Evolutionary conservation across 1,140 invertebrate species (phyloP).

Genomic region (Drosophila elegans): DNA sequence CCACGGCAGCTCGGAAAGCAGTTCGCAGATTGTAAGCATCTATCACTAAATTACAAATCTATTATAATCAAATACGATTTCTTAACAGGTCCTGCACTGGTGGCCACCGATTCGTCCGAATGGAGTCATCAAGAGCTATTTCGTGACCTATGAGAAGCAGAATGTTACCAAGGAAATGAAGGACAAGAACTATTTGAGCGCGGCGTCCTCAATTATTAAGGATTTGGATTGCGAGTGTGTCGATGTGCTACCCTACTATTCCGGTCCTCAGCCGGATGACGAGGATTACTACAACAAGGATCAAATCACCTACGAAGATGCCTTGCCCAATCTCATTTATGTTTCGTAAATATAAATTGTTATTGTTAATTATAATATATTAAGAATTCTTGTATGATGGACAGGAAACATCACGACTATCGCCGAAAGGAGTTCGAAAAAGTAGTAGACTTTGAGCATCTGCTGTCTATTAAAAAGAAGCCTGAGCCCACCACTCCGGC

Average conservation of each 20-base stretch:
- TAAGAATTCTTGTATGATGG: background rate
- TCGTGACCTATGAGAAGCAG: conserved; percentile 44
- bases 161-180: conserved; percentile 41
- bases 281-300: conserved; percentile 71
- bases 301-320: conserved; percentile 64
- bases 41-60: background rate
- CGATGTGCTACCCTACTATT: conserved; percentile 49
- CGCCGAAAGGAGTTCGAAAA: conserved; percentile 38
- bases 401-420: conserved; percentile 18
- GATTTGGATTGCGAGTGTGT: conserved; percentile 49
- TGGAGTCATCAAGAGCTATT: conserved; percentile 62
- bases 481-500: background rate
- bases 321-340: conserved; percentile 68
- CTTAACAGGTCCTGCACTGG: conserved; percentile 62
- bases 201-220: background rate
- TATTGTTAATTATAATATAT: background rate
- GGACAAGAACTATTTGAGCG: conserved; percentile 41
- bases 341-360: conserved; percentile 50
- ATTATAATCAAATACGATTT: background rate
- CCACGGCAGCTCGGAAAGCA: conserved; percentile 43
- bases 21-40: conserved; percentile 58
- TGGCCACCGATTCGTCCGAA: conserved; percentile 76
- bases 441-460: conserved; percentile 31
- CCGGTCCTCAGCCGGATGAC: conserved; percentile 65
- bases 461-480: background rate